Base-by-base conservation (phyloP, 2,113 vertebrate species). In the Syngnathus scovelli region DNA sequence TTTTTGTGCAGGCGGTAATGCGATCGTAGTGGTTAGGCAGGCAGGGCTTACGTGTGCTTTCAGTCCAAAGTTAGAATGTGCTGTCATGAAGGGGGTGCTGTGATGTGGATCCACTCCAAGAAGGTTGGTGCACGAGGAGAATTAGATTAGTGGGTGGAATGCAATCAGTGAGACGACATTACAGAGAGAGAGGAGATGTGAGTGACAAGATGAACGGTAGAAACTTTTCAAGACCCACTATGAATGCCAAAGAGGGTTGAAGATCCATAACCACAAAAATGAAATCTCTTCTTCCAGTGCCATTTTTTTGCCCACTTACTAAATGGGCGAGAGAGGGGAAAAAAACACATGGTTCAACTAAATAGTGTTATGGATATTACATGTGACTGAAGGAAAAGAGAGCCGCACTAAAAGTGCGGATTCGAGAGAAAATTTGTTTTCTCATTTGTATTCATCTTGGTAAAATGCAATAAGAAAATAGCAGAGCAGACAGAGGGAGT, bases 141-240 rank as follows among this genome's bases (percentile, higher is more conserved):
- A 90, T 90, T 85, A 78, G 86, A 90, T 87, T 87, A 87, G 80
- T 54, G 67, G 69, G 49, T 23, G 74, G 73, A 87, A 88, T 83
- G 82, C 78, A 86, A 88, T 88, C 88, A 87, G 80, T 75, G 74
- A 81, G 86, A 88, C 81, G 84, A 79, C 84, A 85, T 89, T 84
- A 87, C 78, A 33, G 75, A 67, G 72, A 68, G 66, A 67, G 44
- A 27, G 61, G 72, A 61, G 70, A 78, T 63, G 65, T 75, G 77
- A 85, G 75, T 82, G 84, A 85, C 78, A 79, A 84, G 83, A 83
- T 76, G 77, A 74, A 75, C 19, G 9, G 73, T 64, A 77, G 64
- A 78, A 89, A 83, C 59, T 83, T 86, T 83, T 78, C 41, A 67
- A 64, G 67, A 71, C 68, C 1, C 4, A n/a, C 37, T 33, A 61